Conservation (phyloP, 2,113 vertebrate species). For the Climacteris rufus region DNA sequence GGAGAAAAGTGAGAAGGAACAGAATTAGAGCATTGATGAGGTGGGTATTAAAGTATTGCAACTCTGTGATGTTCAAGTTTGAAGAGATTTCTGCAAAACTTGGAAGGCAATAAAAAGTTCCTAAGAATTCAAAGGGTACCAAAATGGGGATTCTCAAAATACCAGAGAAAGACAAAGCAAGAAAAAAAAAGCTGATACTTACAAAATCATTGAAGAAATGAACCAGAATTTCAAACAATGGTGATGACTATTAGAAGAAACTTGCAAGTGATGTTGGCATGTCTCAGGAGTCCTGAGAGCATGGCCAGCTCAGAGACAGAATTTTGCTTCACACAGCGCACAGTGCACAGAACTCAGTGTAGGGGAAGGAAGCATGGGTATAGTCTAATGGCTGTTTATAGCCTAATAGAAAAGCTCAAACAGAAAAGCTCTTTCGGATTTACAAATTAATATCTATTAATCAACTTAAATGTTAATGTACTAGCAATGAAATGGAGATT, state of each 20-base stretch:
- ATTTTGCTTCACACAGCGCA: neutral
- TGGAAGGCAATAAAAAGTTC: neutral
- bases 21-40: neutral
- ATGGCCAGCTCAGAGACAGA: neutral
- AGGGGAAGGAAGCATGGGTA: neutral
- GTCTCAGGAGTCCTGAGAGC: neutral
- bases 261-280: neutral
- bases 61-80: neutral
- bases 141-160: neutral
- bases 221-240: neutral
- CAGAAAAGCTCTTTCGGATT: neutral
- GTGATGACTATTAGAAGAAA: neutral
- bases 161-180: neutral
- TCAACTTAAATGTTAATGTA: neutral
- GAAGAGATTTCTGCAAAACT: neutral
- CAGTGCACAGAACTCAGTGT: fast-evolving
- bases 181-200: neutral
- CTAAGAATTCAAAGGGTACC: neutral
- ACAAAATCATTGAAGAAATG: neutral
- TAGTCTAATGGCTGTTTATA: neutral
- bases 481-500: slow-evolving; percentile 47
- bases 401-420: neutral
- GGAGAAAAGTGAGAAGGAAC: neutral
- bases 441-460: neutral
- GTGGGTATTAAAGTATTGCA: neutral